phyloP scores from a whole-genome alignment of 2,888 invertebrate genomes.

The Ormyrus rosae region DNA sequence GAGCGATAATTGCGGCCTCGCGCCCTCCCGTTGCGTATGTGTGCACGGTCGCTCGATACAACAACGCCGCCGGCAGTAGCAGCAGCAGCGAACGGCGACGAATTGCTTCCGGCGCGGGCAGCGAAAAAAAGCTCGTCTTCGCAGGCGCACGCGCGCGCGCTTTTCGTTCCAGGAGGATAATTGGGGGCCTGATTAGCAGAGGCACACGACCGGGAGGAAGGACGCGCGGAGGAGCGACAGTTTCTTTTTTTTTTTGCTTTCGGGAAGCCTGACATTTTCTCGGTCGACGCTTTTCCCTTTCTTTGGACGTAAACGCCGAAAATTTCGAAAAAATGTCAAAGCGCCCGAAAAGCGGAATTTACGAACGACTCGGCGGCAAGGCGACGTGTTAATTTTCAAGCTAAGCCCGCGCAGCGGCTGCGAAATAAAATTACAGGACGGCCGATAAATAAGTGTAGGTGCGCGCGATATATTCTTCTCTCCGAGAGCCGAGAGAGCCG shows the following conservation, averaged over 20 bases:
- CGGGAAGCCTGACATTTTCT: background rate
- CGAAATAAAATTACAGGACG: background rate
- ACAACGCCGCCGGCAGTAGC: background rate
- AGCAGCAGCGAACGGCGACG: conserved; percentile 40
- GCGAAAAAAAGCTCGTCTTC: conserved; percentile 22
- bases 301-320: too few relatives aligned
- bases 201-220: background rate
- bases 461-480: background rate
- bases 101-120: conserved; percentile 45
- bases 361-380: background rate
- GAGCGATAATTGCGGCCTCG: conserved; percentile 34
- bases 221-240: background rate
- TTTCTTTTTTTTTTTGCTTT: conserved; percentile 7
- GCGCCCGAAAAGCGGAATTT: too few relatives aligned
- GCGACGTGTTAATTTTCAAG: background rate
- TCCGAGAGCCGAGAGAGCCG: background rate
- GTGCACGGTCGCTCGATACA: background rate
- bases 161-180: conserved; percentile 29
- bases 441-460: background rate
- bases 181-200: conserved; percentile 40
- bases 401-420: background rate
- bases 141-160: background rate
- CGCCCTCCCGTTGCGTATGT: conserved; percentile 19
- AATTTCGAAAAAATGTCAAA: too few relatives aligned
- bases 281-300: too few relatives aligned